Evolutionary conservation across 2,113 vertebrate species (phyloP).

Genomic region (Zosterops hypoxanthus): DNA sequence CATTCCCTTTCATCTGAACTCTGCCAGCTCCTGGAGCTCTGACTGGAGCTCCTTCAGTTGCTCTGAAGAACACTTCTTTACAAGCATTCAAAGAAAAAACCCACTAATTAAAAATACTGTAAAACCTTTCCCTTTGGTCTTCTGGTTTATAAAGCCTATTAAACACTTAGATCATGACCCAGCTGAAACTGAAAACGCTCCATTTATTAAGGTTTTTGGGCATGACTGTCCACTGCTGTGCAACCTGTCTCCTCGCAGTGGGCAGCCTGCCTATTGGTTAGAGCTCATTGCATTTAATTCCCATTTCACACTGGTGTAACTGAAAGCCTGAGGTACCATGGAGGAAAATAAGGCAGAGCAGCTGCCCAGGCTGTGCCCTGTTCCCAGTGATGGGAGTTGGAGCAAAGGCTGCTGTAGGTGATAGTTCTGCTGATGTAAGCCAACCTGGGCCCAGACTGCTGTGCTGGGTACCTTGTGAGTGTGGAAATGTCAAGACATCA

Average conservation of each 20-base stretch:
- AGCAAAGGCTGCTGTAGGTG: neutral
- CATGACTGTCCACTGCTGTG: neutral
- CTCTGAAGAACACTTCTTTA: neutral
- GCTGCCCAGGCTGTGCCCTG: neutral
- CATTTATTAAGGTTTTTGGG: conserved; percentile 13
- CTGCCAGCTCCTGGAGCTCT: neutral
- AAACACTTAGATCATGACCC: neutral
- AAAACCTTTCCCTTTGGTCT: neutral
- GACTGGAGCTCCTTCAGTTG: neutral
- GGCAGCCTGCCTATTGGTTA: neutral
- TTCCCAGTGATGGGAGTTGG: neutral
- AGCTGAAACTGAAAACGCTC: neutral
- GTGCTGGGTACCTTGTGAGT: neutral
- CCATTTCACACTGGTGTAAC: neutral
- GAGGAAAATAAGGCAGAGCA: neutral
- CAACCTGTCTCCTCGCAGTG: neutral
- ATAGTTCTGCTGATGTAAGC: neutral
- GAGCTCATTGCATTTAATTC: neutral
- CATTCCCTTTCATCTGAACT: neutral
- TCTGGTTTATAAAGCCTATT: conserved; percentile 8
- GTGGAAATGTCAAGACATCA: neutral
- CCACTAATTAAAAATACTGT: conserved; percentile 6
- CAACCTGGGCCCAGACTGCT: neutral
- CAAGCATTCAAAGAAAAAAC: neutral
- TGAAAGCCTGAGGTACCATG: neutral